Base-by-base conservation (phyloP, 2,113 vertebrate genomes). In the Oophaga pumilio region DNA sequence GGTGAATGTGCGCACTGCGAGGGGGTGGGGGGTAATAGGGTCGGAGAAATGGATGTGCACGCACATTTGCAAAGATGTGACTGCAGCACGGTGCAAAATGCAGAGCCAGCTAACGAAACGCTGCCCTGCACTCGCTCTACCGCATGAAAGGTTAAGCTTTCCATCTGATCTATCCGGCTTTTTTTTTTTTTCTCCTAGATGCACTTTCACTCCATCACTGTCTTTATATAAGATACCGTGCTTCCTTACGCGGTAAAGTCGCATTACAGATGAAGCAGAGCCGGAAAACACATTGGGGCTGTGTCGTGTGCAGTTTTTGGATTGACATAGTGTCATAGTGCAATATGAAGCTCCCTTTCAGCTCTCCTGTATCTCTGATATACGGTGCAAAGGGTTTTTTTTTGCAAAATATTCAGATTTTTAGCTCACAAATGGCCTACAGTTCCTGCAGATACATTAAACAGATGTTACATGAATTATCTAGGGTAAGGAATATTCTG, bases 61-160 rank as follows among this genome's bases (percentile, higher is more conserved):
- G 66, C 14, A 90, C 79, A 56, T 88, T 73, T 89, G 84, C 79
- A 88, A 88, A 24, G 77, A 86, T 81, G 85, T 87, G n/a, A 88
- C 79, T 64, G 80, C 86, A 82, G 86, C 80, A 82, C 74, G 73
- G 3, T 53, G 49, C 43, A 85, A 92, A 89, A 89, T 74, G 50
- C 52, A 43, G 87, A 74, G 64, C 87, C 91, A 89, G 52, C 76
- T 84, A 90, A 90, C 87, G 86, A 90, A 91, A 88, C 91, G 83
- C 89, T 87, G 82, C 91, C 89, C 86, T 91, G 90, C 0, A 52
- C 68, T 62, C 52, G 13, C 43, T 14, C 52, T 26, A 13, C 52
- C 76, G 66, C 24, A 28, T 1, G 49, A 52, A 28, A 68, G 17
- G 2, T 62, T 81, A 87, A 86, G 74, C 59, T 24, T 78, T 78